Base-by-base conservation (phyloP, 2,797 vertebrate genomes). In the Pyrocephalus nanus region DNA sequence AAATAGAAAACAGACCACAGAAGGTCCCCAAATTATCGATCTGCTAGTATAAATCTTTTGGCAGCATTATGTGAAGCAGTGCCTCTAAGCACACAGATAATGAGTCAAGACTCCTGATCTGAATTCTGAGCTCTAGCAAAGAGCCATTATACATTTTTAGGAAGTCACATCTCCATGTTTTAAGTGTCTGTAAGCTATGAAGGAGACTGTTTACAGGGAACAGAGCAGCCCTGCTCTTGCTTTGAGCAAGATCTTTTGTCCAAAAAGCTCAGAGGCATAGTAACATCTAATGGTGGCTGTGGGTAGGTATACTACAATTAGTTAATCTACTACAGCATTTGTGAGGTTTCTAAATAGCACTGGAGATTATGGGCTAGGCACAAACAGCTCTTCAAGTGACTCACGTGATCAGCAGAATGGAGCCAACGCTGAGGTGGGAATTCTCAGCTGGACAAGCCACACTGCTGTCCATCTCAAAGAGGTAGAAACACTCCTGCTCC, bases 391-490 rank as follows among this genome's bases (percentile, higher is more conserved):
- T 76, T 91, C 26, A 48, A 60, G 12, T 12, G 73, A 98, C 99
- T 98, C 95, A 99, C 99, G 98, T 98, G 95, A 99, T 99, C 58
- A 99, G 98, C 16, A 99, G 92, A 91, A 99, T 98, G 74, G 99
- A 98, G 51, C 99, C 99, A 60, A 98, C 79, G 2, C 99, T 99
- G 78, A 99, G 98, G 75, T 97, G 98, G 26, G 98, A 98, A 61
- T 97, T 86, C 88, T 98, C 83, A 45, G 75, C 86, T 21, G 98
- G 98, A 90, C 99, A 99, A 75, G 99, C 98, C 30, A 98, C 92
- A 47, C 96, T 98, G 87, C 99, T 98, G 62, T 99, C 98, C 98
- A 99, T 89, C 97, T 99, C 98, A 96, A 99, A 99, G 94, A 99
- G 98, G 97, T 99, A 99, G 97, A 99, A 99, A 97, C 99, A 99